These are phyloP conservation scores for Tamandua tetradactyla DNA, from an alignment of 2,797 vertebrate species.

Conservation along the genomic window DNA sequence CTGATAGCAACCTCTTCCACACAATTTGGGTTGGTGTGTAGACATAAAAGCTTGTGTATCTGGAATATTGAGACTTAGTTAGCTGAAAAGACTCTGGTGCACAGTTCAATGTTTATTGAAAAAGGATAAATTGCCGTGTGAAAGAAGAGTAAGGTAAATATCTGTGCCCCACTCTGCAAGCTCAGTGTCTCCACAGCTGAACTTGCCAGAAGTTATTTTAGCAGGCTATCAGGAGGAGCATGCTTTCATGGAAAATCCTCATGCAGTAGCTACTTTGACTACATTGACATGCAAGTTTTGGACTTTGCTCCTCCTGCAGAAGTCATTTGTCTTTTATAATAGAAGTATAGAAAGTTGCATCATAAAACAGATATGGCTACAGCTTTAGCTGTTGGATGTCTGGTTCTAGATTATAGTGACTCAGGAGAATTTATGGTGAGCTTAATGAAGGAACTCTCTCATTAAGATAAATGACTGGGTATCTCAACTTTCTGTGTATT, in stretches of 20 bases:
- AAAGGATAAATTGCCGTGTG: constrained; percentile 71
- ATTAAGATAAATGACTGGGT: constrained; percentile 47
- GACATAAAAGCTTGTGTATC: constrained; percentile 86
- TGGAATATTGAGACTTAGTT: constrained; percentile 86
- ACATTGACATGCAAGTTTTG: constrained; percentile 5
- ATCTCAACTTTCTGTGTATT: neutral
- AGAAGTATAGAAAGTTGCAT: constrained; percentile 59
- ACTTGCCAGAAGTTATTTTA: constrained; percentile 83
- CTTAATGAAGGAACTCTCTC: constrained; percentile 60
- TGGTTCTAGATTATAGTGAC: constrained; percentile 71
- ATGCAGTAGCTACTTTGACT: constrained; percentile 52
- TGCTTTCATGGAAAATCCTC: constrained; percentile 78
- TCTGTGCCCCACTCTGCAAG: constrained; percentile 64
- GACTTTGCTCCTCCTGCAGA: constrained; percentile 58
- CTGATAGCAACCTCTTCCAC: constrained; percentile 94
- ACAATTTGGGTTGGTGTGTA: constrained; percentile 87
- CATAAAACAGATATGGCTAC: constrained; percentile 52
- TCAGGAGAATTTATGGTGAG: constrained; percentile 46
- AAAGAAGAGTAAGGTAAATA: constrained; percentile 79
- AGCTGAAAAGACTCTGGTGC: constrained; percentile 84
- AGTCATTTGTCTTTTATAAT: constrained; percentile 60
- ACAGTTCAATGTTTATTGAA: constrained; percentile 81
- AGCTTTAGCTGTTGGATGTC: constrained; percentile 62
- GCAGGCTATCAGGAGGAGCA: constrained; percentile 76
- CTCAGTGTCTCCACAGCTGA: constrained; percentile 73